Evolutionary conservation across 2,888 invertebrate genomes (phyloP).

Genomic region (Teleogryllus oceanicus): DNA sequence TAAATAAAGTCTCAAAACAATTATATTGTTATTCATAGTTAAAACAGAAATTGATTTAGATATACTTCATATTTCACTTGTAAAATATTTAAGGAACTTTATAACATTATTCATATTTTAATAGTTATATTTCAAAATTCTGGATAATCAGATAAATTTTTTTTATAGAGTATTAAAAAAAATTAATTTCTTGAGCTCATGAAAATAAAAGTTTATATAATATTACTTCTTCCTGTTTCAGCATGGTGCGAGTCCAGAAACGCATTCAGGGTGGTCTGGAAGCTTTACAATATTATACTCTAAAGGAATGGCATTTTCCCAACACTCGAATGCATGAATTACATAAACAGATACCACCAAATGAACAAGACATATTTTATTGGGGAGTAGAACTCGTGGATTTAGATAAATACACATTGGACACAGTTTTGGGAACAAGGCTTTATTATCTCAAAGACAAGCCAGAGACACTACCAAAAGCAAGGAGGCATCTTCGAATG

Average conservation of each 20-base stretch:
- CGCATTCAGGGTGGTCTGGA: constrained; percentile 48
- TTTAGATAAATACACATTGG: constrained; percentile 50
- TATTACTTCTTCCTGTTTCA: constrained; percentile 36
- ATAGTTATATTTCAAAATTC: too few species aligned
- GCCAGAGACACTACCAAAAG: constrained; percentile 40
- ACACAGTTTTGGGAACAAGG: constrained; percentile 50
- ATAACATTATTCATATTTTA: too few species aligned
- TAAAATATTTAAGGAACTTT: too few species aligned
- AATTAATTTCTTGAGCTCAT: too few species aligned
- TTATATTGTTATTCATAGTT: too few species aligned
- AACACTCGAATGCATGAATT: constrained; percentile 41
- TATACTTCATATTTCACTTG: too few species aligned
- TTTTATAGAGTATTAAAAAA: too few species aligned
- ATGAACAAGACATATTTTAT: constrained; percentile 45
- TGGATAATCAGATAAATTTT: too few species aligned
- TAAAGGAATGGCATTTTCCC: constrained; percentile 51
- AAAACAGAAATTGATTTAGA: too few species aligned
- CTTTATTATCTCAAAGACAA: constrained; percentile 50
- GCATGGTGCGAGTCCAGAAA: constrained; percentile 50
- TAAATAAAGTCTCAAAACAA: too few species aligned
- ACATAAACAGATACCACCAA: constrained; percentile 38
- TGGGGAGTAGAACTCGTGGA: constrained; percentile 46
- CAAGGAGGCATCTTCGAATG: constrained; percentile 34
- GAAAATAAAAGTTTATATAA: too few species aligned
- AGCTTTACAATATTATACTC: constrained; percentile 50